These are phyloP conservation scores for Neria commutata DNA, from an alignment of 2,888 invertebrate species.

Conservation along the genomic window DNA sequence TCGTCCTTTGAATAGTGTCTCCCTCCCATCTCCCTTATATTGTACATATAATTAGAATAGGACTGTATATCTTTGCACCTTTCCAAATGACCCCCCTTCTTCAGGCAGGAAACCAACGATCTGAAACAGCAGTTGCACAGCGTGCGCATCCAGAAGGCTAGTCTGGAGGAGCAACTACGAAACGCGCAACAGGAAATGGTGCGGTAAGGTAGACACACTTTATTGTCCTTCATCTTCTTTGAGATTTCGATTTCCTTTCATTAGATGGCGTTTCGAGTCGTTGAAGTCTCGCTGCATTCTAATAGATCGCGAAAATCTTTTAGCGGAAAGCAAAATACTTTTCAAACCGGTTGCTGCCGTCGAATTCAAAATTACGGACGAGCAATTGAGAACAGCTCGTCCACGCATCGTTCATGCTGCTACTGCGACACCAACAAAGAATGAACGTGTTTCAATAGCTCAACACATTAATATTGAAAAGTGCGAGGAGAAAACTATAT, in stretches of 20 bases:
- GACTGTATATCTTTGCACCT: conserved; percentile 24
- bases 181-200: conserved; percentile 56
- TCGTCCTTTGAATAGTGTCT: conserved; percentile 32
- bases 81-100: conserved; percentile 36
- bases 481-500: no score
- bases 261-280: conserved; percentile 61
- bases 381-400: conserved; percentile 41
- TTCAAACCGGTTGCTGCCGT: conserved; percentile 48
- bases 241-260: not conserved
- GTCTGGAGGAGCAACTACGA: conserved; percentile 53
- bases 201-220: conserved; percentile 49
- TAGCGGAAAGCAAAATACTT: conserved; percentile 52
- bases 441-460: no score
- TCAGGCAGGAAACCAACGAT: conserved; percentile 59
- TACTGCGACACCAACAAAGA: not conserved
- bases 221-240: no score
- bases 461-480: no score
- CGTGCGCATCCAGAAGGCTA: conserved; percentile 53
- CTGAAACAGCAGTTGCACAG: conserved; percentile 56
- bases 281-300: conserved; percentile 57
- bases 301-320: conserved; percentile 55
- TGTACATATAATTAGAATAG: conserved; percentile 17
- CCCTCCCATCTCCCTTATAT: not conserved
- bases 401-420: conserved; percentile 42
- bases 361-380: conserved; percentile 47